phyloP scores from a whole-genome alignment of 2,888 invertebrate genomes.

The Busseola fusca region DNA sequence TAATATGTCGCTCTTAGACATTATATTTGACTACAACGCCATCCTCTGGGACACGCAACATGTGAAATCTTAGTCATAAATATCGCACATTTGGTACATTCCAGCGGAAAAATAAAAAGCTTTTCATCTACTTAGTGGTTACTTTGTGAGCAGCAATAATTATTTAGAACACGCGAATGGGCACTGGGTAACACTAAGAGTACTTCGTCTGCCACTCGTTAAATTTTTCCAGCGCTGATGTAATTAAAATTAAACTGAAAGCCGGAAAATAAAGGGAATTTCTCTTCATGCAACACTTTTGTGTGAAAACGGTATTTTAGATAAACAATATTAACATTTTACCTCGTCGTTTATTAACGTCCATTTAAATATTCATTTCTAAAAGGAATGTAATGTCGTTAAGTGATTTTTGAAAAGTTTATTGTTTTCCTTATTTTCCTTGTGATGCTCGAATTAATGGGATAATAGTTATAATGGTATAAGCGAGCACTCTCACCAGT shows the following conservation, averaged over 20 bases:
- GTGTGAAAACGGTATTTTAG: slow-evolving; percentile 1
- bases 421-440: slow-evolving; percentile 6
- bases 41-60: slow-evolving; percentile 16
- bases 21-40: slow-evolving; percentile 5
- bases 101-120: slow-evolving; percentile 51
- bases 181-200: slow-evolving; percentile 17
- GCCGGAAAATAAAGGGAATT: not conserved
- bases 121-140: slow-evolving; percentile 56
- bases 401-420: not conserved
- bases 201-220: not conserved
- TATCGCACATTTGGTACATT: slow-evolving; percentile 9
- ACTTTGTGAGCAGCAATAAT: slow-evolving; percentile 47
- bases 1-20: slow-evolving; percentile 7
- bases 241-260: slow-evolving; percentile 37
- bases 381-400: not conserved
- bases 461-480: not conserved
- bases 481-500: not conserved
- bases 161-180: slow-evolving; percentile 49
- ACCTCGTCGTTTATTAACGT: slow-evolving; percentile 8
- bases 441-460: not conserved
- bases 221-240: slow-evolving; percentile 11
- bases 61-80: slow-evolving; percentile 22
- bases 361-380: slow-evolving; percentile 15
- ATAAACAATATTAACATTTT: slow-evolving; percentile 20
- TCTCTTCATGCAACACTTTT: not conserved